These are phyloP conservation scores for Ctenopoma multispine DNA, from an alignment of 2,797 vertebrate genomes.

Conservation along the genomic window DNA sequence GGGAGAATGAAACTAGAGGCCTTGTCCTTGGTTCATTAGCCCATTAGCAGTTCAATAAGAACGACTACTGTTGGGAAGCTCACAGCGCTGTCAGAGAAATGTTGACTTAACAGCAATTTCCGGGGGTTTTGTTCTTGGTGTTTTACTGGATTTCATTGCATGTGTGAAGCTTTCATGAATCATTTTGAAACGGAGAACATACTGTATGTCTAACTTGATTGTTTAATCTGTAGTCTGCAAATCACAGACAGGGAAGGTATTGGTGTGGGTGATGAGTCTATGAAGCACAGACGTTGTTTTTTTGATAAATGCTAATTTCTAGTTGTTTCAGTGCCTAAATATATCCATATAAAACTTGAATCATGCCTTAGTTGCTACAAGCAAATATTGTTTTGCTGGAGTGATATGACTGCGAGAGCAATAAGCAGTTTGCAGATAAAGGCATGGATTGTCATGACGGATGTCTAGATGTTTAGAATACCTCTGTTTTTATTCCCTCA, in stretches of 20 bases:
- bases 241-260: no score
- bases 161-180: not conserved
- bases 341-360: conserved; percentile 1
- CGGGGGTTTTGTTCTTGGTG: not conserved
- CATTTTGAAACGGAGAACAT: not conserved
- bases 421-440: conserved; percentile 1
- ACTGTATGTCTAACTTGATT: not conserved
- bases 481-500: no score
- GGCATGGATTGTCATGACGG: not conserved
- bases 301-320: no score
- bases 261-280: no score
- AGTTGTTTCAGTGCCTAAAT: not conserved
- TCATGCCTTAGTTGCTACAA: not conserved
- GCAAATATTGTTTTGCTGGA: conserved; percentile 4
- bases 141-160: not conserved
- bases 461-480: not conserved
- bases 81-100: conserved; percentile 5
- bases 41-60: conserved; percentile 1
- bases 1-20: conserved; percentile 33
- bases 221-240: not conserved
- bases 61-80: not conserved
- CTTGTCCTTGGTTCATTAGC: conserved; percentile 39
- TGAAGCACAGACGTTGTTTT: no score
- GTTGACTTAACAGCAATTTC: not conserved
- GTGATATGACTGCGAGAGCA: not conserved